These are phyloP conservation scores for Drosophila robusta DNA, from an alignment of 2,888 invertebrate species.

Conservation along the genomic window DNA sequence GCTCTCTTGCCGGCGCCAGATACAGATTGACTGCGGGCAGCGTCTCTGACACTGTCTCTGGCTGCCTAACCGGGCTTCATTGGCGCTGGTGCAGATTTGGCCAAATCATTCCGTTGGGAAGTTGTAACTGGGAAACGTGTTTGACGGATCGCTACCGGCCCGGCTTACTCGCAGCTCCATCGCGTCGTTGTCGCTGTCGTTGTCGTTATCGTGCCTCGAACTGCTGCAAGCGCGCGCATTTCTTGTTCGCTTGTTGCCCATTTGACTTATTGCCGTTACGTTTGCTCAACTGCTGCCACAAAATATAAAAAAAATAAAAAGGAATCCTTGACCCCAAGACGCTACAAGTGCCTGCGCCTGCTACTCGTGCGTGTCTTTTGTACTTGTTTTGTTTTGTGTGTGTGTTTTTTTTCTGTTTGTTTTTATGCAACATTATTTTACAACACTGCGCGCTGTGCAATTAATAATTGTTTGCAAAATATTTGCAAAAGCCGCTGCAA, in stretches of 20 bases:
- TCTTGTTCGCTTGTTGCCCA: slow-evolving; percentile 6
- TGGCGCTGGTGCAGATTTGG: slow-evolving; percentile 60
- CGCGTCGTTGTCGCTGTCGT: slow-evolving; percentile 12
- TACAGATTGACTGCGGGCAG: slow-evolving; percentile 13
- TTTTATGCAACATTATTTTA: slow-evolving; percentile 41
- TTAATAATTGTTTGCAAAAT: slow-evolving; percentile 21
- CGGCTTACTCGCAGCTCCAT: slow-evolving; percentile 8
- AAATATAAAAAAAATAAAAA: not conserved
- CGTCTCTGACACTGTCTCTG: slow-evolving; percentile 9
- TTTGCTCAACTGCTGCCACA: not conserved
- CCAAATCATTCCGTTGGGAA: slow-evolving; percentile 75
- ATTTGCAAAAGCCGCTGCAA: slow-evolving; percentile 27
- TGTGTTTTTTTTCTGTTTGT: slow-evolving; percentile 13
- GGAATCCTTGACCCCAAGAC: slow-evolving; percentile 39
- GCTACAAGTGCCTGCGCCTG: slow-evolving; percentile 16
- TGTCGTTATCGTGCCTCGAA: slow-evolving; percentile 6
- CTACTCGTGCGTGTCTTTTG: slow-evolving; percentile 24
- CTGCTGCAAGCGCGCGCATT: slow-evolving; percentile 46
- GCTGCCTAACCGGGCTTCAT: slow-evolving; percentile 50
- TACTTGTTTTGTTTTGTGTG: slow-evolving; percentile 13
- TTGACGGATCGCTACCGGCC: slow-evolving; percentile 45
- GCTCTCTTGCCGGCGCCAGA: slow-evolving; percentile 24
- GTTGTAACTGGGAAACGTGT: slow-evolving; percentile 73
- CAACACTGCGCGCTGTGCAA: slow-evolving; percentile 9
- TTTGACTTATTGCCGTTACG: slow-evolving; percentile 20